Percentiles rank a stretch among this genome's conserved stretches.
Conservation (phyloP, 2,888 invertebrate genomes). For the Rapana venosa region DNA sequence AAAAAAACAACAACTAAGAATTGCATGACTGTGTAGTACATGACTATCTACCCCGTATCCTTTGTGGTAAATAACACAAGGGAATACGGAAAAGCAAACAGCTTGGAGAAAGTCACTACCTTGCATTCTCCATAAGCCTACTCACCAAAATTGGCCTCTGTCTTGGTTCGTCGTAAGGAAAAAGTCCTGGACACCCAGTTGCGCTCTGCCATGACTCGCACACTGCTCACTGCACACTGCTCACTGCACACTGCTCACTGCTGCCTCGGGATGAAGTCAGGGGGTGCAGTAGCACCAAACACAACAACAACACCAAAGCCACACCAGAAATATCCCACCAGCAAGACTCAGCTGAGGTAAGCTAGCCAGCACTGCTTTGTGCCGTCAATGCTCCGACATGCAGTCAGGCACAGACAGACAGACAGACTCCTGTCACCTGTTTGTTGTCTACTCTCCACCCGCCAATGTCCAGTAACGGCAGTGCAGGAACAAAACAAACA, state of each 20-base stretch:
- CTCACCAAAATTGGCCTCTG: background rate
- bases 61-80: no score
- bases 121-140: background rate
- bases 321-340: background rate
- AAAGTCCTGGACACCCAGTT: background rate
- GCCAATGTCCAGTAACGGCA: no score
- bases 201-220: background rate
- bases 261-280: background rate
- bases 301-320: background rate
- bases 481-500: no score
- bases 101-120: background rate
- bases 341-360: background rate
- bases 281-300: background rate
- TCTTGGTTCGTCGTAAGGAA: constrained; percentile 3
- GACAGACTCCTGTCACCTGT: no score
- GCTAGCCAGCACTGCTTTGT: background rate
- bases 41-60: no score
- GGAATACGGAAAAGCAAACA: no score
- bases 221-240: background rate
- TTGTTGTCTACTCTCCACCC: no score
- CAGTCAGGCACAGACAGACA: no score
- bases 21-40: no score
- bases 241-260: no score
- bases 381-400: no score
- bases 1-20: no score